A percentile compares a stretch with the other conserved stretches of the same genome.
These are phyloP conservation scores for Cyrtodaria siliqua DNA, from an alignment of 2,888 invertebrate species.

Conservation along the genomic window DNA sequence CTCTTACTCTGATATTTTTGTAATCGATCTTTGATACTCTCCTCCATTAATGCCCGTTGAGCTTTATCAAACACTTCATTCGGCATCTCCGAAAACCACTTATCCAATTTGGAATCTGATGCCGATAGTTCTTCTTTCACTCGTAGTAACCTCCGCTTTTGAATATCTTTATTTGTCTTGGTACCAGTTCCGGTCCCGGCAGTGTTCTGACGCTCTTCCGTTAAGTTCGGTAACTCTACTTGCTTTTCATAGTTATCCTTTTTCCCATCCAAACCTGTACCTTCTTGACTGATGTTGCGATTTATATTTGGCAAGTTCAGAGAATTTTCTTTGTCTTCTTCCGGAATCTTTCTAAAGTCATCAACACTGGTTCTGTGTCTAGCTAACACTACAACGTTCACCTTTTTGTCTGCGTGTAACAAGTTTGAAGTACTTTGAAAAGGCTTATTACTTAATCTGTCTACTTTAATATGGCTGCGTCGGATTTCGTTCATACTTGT, in stretches of 20 bases:
- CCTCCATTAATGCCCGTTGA: slow-evolving; percentile 61
- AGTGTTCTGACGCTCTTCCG: not conserved
- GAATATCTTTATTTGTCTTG: not conserved
- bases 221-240: slow-evolving; percentile 10
- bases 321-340: slow-evolving; percentile 26
- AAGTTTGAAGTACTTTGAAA: slow-evolving; percentile 30
- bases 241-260: not conserved
- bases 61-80: slow-evolving; percentile 62
- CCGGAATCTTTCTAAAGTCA: slow-evolving; percentile 25
- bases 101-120: slow-evolving; percentile 57
- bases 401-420: slow-evolving; percentile 10
- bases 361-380: slow-evolving; percentile 43
- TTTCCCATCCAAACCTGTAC: slow-evolving; percentile 4
- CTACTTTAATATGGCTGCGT: slow-evolving; percentile 18
- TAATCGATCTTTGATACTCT: slow-evolving; percentile 57
- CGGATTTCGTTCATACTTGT: slow-evolving; percentile 56
- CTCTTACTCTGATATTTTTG: slow-evolving; percentile 44
- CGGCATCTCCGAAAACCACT: slow-evolving; percentile 67
- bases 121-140: slow-evolving; percentile 21
- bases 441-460: slow-evolving; percentile 22
- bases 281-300: slow-evolving; percentile 6
- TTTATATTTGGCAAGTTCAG: slow-evolving; percentile 50
- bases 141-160: not conserved
- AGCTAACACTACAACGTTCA: slow-evolving; percentile 40
- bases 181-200: not conserved